phyloP scores from a whole-genome alignment of 2,113 vertebrate genomes.

The Harpagus bidentatus region DNA sequence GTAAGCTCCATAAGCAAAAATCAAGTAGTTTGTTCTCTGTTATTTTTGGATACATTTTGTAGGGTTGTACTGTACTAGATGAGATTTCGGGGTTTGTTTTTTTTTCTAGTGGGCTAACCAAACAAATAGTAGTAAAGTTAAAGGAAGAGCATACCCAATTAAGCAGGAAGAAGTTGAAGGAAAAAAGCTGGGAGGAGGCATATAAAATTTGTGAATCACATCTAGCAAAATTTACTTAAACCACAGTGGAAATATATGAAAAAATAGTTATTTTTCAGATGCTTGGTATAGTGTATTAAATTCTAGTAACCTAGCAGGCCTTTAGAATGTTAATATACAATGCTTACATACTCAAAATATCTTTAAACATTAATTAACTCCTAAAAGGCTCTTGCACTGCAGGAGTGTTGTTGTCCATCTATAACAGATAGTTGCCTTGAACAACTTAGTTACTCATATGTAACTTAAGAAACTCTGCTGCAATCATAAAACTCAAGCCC shows the following conservation, averaged over 20 bases:
- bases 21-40: background rate
- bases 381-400: background rate
- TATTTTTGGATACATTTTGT: background rate
- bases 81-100: background rate
- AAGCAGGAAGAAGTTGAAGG: background rate
- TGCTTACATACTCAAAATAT: no score
- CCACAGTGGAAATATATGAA: background rate
- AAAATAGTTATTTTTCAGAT: background rate
- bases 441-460: background rate
- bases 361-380: background rate
- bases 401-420: no score
- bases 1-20: background rate
- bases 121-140: background rate
- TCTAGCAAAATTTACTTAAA: background rate
- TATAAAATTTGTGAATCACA: background rate
- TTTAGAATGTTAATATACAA: background rate
- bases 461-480: background rate
- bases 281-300: background rate
- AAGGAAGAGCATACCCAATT: background rate
- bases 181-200: background rate
- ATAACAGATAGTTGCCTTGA: background rate
- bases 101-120: background rate
- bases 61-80: background rate
- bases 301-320: background rate
- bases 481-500: background rate